Evolutionary conservation across 2,113 vertebrate species (phyloP).

Genomic region (Chamaea fasciata): DNA sequence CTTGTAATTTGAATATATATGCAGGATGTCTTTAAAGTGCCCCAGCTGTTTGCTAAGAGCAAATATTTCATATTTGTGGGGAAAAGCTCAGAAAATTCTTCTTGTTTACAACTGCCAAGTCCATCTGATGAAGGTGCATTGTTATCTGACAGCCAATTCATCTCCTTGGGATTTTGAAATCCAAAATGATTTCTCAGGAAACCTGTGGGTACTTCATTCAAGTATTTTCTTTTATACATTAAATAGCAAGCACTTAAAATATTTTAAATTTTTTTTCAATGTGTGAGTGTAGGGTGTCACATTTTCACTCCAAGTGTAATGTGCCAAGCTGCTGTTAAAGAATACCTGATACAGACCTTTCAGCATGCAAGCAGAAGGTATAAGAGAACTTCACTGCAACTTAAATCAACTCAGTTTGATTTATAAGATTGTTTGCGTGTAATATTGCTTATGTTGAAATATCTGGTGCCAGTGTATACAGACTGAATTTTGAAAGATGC

Average conservation of each 20-base stretch:
- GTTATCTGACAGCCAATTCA: conserved; percentile 81
- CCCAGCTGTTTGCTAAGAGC: conserved; percentile 76
- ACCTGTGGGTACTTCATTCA: conserved; percentile 65
- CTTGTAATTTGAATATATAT: conserved; percentile 75
- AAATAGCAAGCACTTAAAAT: background rate
- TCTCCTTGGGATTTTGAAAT: conserved; percentile 78
- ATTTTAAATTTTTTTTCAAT: background rate
- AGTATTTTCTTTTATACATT: conserved; percentile 58
- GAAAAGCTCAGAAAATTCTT: conserved; percentile 78
- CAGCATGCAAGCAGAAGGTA: background rate
- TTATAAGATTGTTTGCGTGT: background rate
- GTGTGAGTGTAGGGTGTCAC: background rate
- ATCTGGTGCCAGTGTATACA: background rate
- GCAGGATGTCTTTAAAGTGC: conserved; percentile 69
- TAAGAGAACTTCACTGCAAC: background rate
- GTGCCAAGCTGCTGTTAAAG: background rate
- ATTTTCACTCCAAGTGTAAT: background rate
- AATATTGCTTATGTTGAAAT: background rate
- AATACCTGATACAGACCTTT: background rate
- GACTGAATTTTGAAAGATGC: background rate
- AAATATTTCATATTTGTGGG: conserved; percentile 84
- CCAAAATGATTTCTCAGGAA: conserved; percentile 76
- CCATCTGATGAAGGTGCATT: conserved; percentile 78
- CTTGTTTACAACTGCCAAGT: conserved; percentile 82
- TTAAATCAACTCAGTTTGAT: background rate